Conservation (phyloP, 64 coral and sea anemone species). For the Trachythela sp. region DNA sequence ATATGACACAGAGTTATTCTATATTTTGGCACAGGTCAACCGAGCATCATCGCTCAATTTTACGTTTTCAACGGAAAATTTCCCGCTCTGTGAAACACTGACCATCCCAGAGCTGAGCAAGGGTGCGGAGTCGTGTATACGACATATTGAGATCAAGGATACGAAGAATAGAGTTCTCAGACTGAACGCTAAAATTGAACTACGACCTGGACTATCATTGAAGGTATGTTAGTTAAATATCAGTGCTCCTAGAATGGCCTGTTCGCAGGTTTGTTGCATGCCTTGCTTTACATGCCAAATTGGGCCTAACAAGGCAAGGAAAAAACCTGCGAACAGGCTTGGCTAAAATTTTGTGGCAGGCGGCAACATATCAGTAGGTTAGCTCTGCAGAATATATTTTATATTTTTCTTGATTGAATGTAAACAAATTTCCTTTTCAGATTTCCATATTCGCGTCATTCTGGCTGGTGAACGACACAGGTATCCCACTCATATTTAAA, state of each 20-base stretch:
- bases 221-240: constrained; percentile 45
- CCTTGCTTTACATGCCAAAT: no score
- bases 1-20: no score
- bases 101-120: neutral
- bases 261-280: no score
- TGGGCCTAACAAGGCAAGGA: no score
- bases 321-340: neutral
- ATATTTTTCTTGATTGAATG: no score
- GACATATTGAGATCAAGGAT: constrained; percentile 69
- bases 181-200: constrained; percentile 62
- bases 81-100: neutral
- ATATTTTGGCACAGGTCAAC: neutral
- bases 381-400: no score
- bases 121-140: neutral
- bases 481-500: constrained; percentile 89
- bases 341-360: no score
- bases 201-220: constrained; percentile 67
- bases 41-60: neutral
- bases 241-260: no score
- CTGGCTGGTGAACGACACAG: constrained; percentile 96
- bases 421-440: no score
- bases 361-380: no score
- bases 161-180: constrained; percentile 57
- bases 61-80: neutral
- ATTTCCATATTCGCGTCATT: constrained; percentile 83